Evolutionary conservation across 1,140 invertebrate genomes (phyloP), one percentile per base, ranked within the genome.

Genomic region (Melanaphis sacchari): DNA sequence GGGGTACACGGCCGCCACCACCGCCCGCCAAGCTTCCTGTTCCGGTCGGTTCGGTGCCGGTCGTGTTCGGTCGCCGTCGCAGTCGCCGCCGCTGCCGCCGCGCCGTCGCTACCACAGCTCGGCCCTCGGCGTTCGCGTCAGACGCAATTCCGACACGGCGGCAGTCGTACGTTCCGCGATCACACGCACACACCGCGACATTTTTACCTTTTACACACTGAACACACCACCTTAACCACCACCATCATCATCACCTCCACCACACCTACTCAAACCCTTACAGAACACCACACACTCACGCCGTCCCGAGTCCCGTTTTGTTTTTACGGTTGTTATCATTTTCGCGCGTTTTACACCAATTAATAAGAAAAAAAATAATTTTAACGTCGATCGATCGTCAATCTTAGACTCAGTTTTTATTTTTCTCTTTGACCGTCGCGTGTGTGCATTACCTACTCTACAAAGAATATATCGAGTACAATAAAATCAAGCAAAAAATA

Each of bases 141-240:
- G 91, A 93, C 81, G 81, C 91, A 54, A 93, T 93, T 93, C 91
- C 91, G 91, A 93, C 81, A 93, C 91, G 91, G 91, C 91, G 91
- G 81, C 46, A 93, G 91, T 93, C 91, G 91, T 85, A 93, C 91
- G 91, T 85, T 54, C 76, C 89, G 89, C 89, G 91, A 84, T 85
- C 91, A 93, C 91, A 84, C 91, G 91, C 91, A 84, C 91, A 52
- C 91, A 54, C 81, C 91, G 91, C 46, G 91, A 93, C 76, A 36
- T 93, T 93, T 93, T 93, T 93, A 93, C 91, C 91, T 85, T 54
- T 85, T 66, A 59, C 89, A 85, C 91, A 84, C 91, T 49, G 90
- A 43, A 91, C 66, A 84, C 89, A 59, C 87, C 87, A 49, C 84
- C 43, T 49, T 46, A 46, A 36, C 41, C 66, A 91, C 36, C 52